Conservation (phyloP, 2,888 invertebrate species). For the Caenorhabditis plicata region DNA sequence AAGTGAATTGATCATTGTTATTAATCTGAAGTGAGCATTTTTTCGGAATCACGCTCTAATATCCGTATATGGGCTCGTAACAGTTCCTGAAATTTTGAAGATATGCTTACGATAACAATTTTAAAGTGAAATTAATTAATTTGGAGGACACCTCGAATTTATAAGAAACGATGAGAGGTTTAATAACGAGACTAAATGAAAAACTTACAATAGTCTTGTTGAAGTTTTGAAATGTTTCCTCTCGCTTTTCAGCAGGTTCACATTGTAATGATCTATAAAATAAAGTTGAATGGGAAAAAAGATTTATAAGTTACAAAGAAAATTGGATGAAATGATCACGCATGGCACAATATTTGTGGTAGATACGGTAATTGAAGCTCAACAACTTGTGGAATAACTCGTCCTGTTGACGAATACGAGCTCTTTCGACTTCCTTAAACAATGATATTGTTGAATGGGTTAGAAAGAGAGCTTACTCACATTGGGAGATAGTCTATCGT, state of each 20-base stretch:
- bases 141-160: no score
- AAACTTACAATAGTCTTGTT: slow-evolving; percentile 1
- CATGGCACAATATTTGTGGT: slow-evolving; percentile 12
- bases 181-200: background rate
- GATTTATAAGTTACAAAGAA: background rate
- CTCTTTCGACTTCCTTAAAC: slow-evolving; percentile 4
- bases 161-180: no score
- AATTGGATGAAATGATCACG: slow-evolving; percentile 4
- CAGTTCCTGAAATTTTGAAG: background rate
- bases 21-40: no score
- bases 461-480: background rate
- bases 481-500: no score
- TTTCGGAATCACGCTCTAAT: no score
- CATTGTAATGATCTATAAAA: slow-evolving; percentile 2
- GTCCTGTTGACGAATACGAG: slow-evolving; percentile 2
- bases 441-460: background rate
- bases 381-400: slow-evolving; percentile 11
- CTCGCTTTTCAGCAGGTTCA: slow-evolving; percentile 4
- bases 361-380: slow-evolving; percentile 14
- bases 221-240: slow-evolving; percentile 3
- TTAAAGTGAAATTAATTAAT: no score
- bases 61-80: background rate
- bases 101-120: background rate
- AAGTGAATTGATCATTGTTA: no score
- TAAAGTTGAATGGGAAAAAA: background rate